These are phyloP conservation scores for Macrophya annulata DNA, from an alignment of 2,888 invertebrate genomes.

Conservation along the genomic window DNA sequence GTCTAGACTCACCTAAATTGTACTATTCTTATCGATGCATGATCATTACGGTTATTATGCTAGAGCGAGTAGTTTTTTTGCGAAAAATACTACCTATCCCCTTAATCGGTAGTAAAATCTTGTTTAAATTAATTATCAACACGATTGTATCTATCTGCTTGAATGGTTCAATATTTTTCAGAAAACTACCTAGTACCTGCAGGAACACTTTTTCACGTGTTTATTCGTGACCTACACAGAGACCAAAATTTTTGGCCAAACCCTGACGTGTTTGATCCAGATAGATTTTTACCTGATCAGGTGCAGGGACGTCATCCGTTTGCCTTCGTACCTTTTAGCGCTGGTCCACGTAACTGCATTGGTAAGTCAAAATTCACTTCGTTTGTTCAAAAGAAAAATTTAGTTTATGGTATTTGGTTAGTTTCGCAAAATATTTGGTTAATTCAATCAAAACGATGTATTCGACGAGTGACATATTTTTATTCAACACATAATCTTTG, in stretches of 20 bases:
- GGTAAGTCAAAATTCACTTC: too few species aligned
- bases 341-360: constrained; percentile 86
- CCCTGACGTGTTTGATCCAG: constrained; percentile 85
- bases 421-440: too few species aligned
- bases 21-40: too few species aligned
- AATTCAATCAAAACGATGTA: too few species aligned
- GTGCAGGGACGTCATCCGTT: constrained; percentile 82
- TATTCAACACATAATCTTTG: too few species aligned
- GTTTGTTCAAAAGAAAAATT: too few species aligned
- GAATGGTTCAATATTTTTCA: constrained; percentile 68
- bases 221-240: constrained; percentile 85
- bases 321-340: constrained; percentile 86
- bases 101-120: background rate
- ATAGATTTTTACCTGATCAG: constrained; percentile 85
- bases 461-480: too few species aligned
- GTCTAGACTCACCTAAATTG: background rate
- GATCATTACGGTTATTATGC: too few species aligned
- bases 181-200: constrained; percentile 81
- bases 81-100: too few species aligned
- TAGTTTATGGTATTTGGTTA: too few species aligned
- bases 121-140: background rate
- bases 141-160: too few species aligned
- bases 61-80: too few species aligned
- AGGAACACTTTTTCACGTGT: constrained; percentile 81
- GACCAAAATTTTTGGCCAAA: constrained; percentile 84